These are phyloP conservation scores for Drosophila pectinifera DNA, from an alignment of 1,140 invertebrate species.

Conservation along the genomic window DNA sequence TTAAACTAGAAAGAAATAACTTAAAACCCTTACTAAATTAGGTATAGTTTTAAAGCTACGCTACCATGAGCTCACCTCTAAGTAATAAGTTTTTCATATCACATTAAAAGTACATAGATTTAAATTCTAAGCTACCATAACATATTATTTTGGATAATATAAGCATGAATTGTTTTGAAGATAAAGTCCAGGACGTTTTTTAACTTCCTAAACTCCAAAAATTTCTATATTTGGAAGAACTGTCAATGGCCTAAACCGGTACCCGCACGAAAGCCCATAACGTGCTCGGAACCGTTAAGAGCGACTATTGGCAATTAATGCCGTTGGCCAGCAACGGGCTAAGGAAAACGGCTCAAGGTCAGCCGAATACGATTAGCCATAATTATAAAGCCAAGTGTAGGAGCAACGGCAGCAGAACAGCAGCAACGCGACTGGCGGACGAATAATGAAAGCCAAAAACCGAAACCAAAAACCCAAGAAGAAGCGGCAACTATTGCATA, in stretches of 20 bases:
- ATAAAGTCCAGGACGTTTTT: too few species aligned
- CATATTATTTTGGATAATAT: too few species aligned
- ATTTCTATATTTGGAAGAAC: not conserved
- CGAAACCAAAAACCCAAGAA: constrained; percentile 65
- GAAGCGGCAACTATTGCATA: constrained; percentile 68
- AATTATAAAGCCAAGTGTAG: constrained; percentile 69
- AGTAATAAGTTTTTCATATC: too few species aligned
- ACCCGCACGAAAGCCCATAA: constrained; percentile 26
- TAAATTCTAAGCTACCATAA: too few species aligned
- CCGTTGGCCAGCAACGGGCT: constrained; percentile 33
- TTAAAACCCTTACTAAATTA: too few species aligned
- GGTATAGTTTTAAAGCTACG: too few species aligned
- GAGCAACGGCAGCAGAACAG: constrained; percentile 40
- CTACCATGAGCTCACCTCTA: too few species aligned
- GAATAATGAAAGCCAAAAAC: constrained; percentile 82
- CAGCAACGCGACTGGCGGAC: constrained; percentile 31
- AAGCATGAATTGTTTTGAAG: too few species aligned
- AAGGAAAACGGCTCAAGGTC: constrained; percentile 75
- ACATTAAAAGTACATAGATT: too few species aligned
- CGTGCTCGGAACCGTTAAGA: constrained; percentile 56
- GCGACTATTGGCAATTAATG: constrained; percentile 40
- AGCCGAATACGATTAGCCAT: constrained; percentile 69
- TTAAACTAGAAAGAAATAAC: too few species aligned
- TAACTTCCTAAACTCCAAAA: not conserved
- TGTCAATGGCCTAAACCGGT: constrained; percentile 39